These are phyloP conservation scores for Phaethon lepturus DNA, from an alignment of 2,113 vertebrate genomes.

Conservation along the genomic window DNA sequence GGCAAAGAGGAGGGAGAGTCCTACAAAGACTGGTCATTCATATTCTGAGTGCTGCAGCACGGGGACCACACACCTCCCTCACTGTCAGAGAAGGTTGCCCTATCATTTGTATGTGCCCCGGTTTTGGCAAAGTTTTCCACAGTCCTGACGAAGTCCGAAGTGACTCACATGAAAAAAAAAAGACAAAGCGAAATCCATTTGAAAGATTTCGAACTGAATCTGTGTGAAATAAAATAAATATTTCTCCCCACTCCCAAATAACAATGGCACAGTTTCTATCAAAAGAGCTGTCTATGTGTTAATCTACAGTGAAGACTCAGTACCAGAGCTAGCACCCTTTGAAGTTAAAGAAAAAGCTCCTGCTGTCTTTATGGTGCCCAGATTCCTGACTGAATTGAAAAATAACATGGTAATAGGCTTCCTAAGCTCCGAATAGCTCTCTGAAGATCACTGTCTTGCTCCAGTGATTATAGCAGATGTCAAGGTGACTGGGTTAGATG, in stretches of 20 bases:
- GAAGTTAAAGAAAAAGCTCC: conserved; percentile 12
- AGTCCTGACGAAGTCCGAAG: neutral
- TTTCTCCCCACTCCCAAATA: neutral
- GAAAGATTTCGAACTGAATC: neutral
- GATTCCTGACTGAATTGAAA: neutral
- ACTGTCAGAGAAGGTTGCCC: neutral
- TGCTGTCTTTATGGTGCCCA: neutral
- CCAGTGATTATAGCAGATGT: neutral
- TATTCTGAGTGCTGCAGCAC: neutral
- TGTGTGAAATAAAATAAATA: neutral
- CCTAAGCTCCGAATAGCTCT: neutral
- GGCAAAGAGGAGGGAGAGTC: neutral
- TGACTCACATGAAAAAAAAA: neutral
- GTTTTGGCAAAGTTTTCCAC: neutral
- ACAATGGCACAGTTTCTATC: neutral
- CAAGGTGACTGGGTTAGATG: neutral
- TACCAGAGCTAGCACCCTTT: neutral
- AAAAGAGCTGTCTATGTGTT: neutral
- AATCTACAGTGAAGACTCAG: neutral
- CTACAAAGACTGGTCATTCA: neutral
- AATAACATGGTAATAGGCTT: neutral
- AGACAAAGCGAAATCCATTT: neutral
- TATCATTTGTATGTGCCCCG: neutral
- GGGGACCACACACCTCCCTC: neutral
- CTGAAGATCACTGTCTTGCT: neutral